Percentiles rank a stretch among this genome's conserved stretches.
These are phyloP conservation scores for Tetragnatha montana DNA, from an alignment of 2,888 invertebrate species.

Conservation along the genomic window DNA sequence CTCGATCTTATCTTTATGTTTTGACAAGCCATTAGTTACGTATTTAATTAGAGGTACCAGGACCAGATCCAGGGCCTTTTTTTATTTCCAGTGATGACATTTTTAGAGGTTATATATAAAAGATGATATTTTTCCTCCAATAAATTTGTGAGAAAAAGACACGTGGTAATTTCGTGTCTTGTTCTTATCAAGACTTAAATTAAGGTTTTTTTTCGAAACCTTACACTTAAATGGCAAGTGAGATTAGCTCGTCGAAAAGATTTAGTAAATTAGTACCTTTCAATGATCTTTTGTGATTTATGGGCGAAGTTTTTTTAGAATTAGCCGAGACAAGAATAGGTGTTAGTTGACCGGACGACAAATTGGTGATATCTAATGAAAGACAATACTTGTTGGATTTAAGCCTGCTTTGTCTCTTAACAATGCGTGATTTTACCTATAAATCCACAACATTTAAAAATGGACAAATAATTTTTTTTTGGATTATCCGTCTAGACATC, in stretches of 20 bases:
- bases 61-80: slow-evolving; percentile 16
- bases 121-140: not conserved
- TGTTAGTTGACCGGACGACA: not conserved
- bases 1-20: slow-evolving; percentile 3
- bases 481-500: too few relatives aligned
- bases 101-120: slow-evolving; percentile 18
- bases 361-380: not conserved
- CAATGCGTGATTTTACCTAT: too few relatives aligned
- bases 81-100: slow-evolving; percentile 49
- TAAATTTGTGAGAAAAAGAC: not conserved
- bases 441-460: too few relatives aligned
- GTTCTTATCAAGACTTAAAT: slow-evolving; percentile 9
- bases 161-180: not conserved
- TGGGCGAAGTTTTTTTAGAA: not conserved
- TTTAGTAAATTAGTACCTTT: not conserved
- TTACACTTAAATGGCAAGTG: not conserved
- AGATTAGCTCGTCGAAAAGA: not conserved
- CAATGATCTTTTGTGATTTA: not conserved
- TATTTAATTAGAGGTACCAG: slow-evolving; percentile 40
- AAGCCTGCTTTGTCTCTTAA: not conserved
- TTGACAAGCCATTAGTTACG: slow-evolving; percentile 61
- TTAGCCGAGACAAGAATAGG: not conserved
- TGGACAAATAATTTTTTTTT: too few relatives aligned
- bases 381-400: not conserved
- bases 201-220: not conserved